Percentiles rank a stretch among this genome's conserved stretches.
phyloP scores from a whole-genome alignment of 2,888 invertebrate species.

The Drosophila prolongata region DNA sequence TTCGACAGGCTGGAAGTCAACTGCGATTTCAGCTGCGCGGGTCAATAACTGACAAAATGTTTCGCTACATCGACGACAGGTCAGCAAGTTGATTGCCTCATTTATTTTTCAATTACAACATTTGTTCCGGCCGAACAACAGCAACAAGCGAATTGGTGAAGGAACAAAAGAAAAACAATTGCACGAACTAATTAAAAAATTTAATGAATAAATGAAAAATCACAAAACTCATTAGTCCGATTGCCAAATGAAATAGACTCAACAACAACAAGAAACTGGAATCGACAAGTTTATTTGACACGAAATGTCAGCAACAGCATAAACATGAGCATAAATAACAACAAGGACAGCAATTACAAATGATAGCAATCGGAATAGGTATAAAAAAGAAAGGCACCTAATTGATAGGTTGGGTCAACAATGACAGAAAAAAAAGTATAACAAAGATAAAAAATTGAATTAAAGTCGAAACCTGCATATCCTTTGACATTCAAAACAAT shows the following conservation, averaged over 20 bases:
- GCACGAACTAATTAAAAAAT: slow-evolving; percentile 75
- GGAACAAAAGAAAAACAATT: slow-evolving; percentile 60
- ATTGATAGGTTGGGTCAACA: slow-evolving; percentile 40
- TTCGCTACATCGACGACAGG: slow-evolving; percentile 67
- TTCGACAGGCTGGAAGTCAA: slow-evolving; percentile 9
- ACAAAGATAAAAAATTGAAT: slow-evolving; percentile 14
- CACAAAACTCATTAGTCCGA: slow-evolving; percentile 75
- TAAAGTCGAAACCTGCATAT: slow-evolving; percentile 1
- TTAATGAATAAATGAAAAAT: slow-evolving; percentile 77
- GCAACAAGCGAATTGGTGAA: slow-evolving; percentile 18
- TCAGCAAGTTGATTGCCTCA: slow-evolving; percentile 77
- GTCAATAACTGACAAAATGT: slow-evolving; percentile 78
- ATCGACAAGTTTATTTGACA: slow-evolving; percentile 31
- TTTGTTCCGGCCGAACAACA: slow-evolving; percentile 61
- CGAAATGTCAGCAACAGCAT: slow-evolving; percentile 31
- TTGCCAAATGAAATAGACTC: slow-evolving; percentile 61
- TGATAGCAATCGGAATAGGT: slow-evolving; percentile 26
- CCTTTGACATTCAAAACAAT: slow-evolving; percentile 1
- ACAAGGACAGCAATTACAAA: slow-evolving; percentile 37
- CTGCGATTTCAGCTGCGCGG: slow-evolving; percentile 36
- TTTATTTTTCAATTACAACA: slow-evolving; percentile 80
- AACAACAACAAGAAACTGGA: slow-evolving; percentile 35
- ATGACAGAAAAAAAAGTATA: slow-evolving; percentile 3
- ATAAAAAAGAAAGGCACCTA: slow-evolving; percentile 19
- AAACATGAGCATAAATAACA: slow-evolving; percentile 43